These are phyloP conservation scores for Gymnosoma rotundatum DNA, from an alignment of 2,888 invertebrate species.

Conservation along the genomic window DNA sequence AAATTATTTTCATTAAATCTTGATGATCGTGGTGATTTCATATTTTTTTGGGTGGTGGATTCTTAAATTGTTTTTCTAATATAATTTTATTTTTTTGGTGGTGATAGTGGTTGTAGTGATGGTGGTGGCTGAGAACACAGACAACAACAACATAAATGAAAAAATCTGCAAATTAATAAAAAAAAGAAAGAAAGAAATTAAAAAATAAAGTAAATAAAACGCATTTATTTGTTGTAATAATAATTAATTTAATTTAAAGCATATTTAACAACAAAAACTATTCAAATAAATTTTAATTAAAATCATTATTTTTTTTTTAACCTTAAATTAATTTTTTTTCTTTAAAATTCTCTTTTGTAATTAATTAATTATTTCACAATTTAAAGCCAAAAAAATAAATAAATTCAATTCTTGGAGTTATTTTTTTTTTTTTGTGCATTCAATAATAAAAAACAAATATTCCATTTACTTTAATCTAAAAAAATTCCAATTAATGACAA, in stretches of 20 bases:
- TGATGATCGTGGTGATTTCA: slow-evolving; percentile 48
- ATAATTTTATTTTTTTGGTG: slow-evolving; percentile 39
- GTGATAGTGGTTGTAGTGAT: slow-evolving; percentile 62
- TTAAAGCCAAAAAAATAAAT: not conserved
- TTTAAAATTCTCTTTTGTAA: too few species aligned
- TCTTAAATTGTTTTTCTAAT: slow-evolving; percentile 32
- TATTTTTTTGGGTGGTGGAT: slow-evolving; percentile 27
- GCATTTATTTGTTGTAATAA: slow-evolving; percentile 27
- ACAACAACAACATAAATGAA: slow-evolving; percentile 76
- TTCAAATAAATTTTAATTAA: slow-evolving; percentile 31
- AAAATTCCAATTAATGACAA: too few species aligned
- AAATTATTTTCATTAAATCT: slow-evolving; percentile 28
- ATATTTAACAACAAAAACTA: slow-evolving; percentile 39
- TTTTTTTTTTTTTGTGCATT: too few species aligned
- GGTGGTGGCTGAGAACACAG: slow-evolving; percentile 74
- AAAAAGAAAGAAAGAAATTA: slow-evolving; percentile 71
- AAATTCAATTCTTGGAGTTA: too few species aligned
- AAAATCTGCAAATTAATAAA: slow-evolving; percentile 78
- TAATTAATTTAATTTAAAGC: slow-evolving; percentile 72
- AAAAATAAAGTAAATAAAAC: slow-evolving; percentile 60
- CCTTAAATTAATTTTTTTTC: not conserved
- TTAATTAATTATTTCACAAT: too few species aligned
- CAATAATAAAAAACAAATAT: too few species aligned
- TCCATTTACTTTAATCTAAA: too few species aligned
- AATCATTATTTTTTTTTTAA: slow-evolving; percentile 11